Evolutionary conservation across 2,113 vertebrate genomes (phyloP), one percentile per base, ranked within the genome.

Genomic region (Furnarius figulus): DNA sequence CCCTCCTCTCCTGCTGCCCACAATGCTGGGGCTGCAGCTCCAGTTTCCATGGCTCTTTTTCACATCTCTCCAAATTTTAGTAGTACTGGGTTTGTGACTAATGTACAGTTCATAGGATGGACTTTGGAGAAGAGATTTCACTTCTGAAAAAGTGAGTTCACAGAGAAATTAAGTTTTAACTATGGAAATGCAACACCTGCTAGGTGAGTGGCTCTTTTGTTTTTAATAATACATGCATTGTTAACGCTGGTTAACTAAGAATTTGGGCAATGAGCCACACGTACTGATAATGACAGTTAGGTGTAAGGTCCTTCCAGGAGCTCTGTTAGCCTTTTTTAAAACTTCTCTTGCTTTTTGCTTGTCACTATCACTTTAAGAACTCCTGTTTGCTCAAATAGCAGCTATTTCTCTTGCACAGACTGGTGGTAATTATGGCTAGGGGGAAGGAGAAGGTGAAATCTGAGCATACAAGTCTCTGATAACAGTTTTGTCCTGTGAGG

Each of bases 391-490:
- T 91, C 58, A 72, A 39, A 17, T 27, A 47, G 22, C 63, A 73
- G 55, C 28, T 58, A 21, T 62, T 91, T 70, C 65, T 77, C 3
- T 50, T 39, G 50, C 83, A 70, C 72, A 62, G 80, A 55, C 76
- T 33, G 75, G 14, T 65, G 83, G 58, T 90, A 44, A 68, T 86
- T 61, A 37, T 61, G 2, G 3, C 74, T 49, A 83, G 55, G 76
- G 71, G 79, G 63, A 72, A 93, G 91, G 89, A 83, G 71, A 61
- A 61, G 33, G 83, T 82, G 75, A 83, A 88, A 90, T 61, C 22
- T 0, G 3, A 72, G 71, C 30, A 16, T 42, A 22, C 27, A 8
- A 42, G 62, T 50, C 82, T 82, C 83, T 73, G 71, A 11, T 58
- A 92, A 35, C 74, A 18, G 28, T 40, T 75, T 58, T 85, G 74